phyloP scores from a whole-genome alignment of 2,888 invertebrate genomes.

The Lasioglossum figueresi region DNA sequence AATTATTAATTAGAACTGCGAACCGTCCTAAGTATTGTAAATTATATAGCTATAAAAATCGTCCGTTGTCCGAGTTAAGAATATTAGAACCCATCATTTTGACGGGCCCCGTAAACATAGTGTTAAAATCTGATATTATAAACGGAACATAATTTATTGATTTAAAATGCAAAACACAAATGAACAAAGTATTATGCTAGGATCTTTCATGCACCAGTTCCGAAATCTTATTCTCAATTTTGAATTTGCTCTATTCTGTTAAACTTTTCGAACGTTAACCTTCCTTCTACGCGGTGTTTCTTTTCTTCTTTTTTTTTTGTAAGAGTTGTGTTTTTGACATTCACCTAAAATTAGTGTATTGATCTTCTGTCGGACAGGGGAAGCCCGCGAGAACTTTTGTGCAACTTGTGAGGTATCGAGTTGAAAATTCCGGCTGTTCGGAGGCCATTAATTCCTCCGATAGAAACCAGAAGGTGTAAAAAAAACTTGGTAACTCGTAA shows the following conservation, averaged over 20 bases:
- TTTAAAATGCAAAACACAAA: background rate
- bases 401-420: conserved; percentile 16
- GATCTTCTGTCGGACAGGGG: background rate
- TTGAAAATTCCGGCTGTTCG: conserved; percentile 8
- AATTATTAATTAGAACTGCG: too few relatives aligned
- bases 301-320: too few relatives aligned
- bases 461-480: background rate
- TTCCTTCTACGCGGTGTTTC: background rate
- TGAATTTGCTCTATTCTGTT: background rate
- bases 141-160: background rate
- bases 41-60: too few relatives aligned
- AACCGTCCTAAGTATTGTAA: too few relatives aligned
- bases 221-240: background rate
- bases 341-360: background rate
- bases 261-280: background rate
- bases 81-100: too few relatives aligned
- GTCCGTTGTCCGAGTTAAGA: too few relatives aligned
- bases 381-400: conserved; percentile 2
- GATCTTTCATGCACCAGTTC: background rate
- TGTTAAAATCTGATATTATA: too few relatives aligned
- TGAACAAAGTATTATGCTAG: background rate
- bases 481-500: background rate
- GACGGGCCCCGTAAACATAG: too few relatives aligned
- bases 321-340: background rate
- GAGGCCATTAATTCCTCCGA: background rate